A percentile compares a stretch with the other conserved stretches of the same genome.
Evolutionary conservation across 1,140 invertebrate species (phyloP).

Genomic region (Lordiphosa stackelbergi): DNA sequence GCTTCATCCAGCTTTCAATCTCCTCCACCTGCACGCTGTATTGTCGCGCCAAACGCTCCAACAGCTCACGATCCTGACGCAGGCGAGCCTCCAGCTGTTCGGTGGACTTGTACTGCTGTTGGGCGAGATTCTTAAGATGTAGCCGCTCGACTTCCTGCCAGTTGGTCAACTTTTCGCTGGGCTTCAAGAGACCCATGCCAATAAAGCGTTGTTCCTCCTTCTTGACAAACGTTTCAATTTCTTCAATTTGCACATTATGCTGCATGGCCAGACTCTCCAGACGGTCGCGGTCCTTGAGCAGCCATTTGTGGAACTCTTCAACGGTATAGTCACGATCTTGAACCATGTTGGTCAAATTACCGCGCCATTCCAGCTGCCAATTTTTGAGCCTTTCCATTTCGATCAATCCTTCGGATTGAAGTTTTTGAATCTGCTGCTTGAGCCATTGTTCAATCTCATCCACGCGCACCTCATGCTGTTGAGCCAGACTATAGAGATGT

Average conservation of each 20-base stretch:
- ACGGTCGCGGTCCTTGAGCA: conserved; percentile 63
- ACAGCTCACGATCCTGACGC: conserved; percentile 61
- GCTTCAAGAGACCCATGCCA: conserved; percentile 68
- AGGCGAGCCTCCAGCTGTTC: conserved; percentile 70
- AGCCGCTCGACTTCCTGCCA: conserved; percentile 72
- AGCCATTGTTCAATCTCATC: conserved; percentile 75
- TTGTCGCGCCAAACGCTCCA: conserved; percentile 59
- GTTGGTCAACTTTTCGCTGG: conserved; percentile 70
- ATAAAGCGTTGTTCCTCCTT: conserved; percentile 73
- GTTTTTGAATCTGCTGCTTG: conserved; percentile 62
- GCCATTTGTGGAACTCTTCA: conserved; percentile 74
- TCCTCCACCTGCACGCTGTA: conserved; percentile 73
- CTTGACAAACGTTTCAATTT: conserved; percentile 71
- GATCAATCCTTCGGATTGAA: conserved; percentile 59
- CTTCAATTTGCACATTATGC: conserved; percentile 73
- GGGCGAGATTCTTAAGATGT: conserved; percentile 63
- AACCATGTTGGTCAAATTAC: conserved; percentile 70
- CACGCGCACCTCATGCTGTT: conserved; percentile 71
- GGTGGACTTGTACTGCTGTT: conserved; percentile 69
- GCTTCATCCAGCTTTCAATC: conserved; percentile 72
- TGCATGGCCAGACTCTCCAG: conserved; percentile 68
- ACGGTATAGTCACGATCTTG: conserved; percentile 72
- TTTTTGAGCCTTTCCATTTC: conserved; percentile 69
- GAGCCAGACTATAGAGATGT: conserved; percentile 63
- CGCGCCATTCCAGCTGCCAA: conserved; percentile 73